Base-by-base conservation (phyloP, 2,113 vertebrate species). In the Hippocampus comes region DNA sequence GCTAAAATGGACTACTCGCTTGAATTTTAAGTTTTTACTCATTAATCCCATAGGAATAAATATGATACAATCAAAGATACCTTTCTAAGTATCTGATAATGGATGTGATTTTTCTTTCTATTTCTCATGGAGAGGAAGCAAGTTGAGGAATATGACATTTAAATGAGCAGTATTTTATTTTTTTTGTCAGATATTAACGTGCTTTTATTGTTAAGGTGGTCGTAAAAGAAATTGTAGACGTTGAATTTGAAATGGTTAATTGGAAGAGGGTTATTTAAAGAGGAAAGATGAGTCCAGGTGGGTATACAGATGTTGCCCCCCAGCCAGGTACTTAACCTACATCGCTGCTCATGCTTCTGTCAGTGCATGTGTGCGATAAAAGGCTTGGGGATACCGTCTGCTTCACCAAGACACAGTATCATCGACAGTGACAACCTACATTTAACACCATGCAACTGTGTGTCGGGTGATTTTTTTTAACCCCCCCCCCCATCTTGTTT, bases 261-360 rank as follows among this genome's bases (percentile, higher is more conserved):
- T 14, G 3, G 18, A 51, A 59, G 23, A 59, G 12, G 56, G 46
- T 21, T 46, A 20, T 11, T 25, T 34, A 4, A 18, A 68, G 18
- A 18, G 41, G 23, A 15, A 55, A 66, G 23, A 51, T 14, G 34
- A 61, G 70, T 69, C 73, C 76, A 82, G 63, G 68, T 74, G 68
- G 51, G 21, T 30, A 30, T 67, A 41, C 84, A 84, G 77, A 79
- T 86, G 85, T 79, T 64, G 51, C 74, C 75, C 66, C 15, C 56
- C 42, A 76, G 76, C 76, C 71, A 75, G 64, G 67, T 38, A 46
- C 66, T 82, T 82, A 80, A 75, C 77, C 80, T 72, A 78, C 53
- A 83, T 78, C 73, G 55, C 56, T 42, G 74, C 60, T 65, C 51
- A 57, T 49, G 10, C n/a, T 21, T 63, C 63, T 57, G 60, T 77